These are phyloP conservation scores for Vulpes vulpes DNA, from an alignment of 2,113 vertebrate species.

Conservation along the genomic window DNA sequence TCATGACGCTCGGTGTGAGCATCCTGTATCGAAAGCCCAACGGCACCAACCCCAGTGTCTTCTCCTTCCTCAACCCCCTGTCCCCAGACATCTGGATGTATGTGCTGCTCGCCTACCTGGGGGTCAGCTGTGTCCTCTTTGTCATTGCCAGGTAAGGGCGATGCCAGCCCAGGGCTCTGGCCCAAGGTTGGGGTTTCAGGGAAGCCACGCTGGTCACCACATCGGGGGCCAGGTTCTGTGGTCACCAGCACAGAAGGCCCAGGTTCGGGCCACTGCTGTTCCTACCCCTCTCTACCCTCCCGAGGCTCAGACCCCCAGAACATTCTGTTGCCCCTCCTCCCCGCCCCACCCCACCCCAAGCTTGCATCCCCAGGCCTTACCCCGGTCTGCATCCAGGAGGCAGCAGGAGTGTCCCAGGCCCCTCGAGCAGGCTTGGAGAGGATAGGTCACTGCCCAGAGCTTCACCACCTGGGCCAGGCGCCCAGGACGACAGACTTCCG, in stretches of 20 bases:
- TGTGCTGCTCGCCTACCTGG: conserved; percentile 97
- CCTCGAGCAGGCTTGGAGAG: background rate
- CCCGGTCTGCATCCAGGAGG: background rate
- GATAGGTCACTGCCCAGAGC: background rate
- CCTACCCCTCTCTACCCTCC: background rate
- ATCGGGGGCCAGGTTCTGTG: background rate
- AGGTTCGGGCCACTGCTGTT: background rate
- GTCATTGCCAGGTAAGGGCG: conserved; percentile 97
- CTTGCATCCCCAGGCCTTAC: background rate
- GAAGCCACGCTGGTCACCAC: background rate
- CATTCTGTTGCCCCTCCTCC: no score
- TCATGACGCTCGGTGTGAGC: conserved; percentile 98
- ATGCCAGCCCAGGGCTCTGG: background rate
- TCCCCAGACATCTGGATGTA: conserved; percentile 99
- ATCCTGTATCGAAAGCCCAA: conserved; percentile 98
- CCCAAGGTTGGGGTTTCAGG: background rate
- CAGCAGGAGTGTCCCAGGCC: background rate
- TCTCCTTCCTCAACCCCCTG: conserved; percentile 98
- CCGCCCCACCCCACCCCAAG: fast-evolving
- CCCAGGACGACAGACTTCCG: background rate
- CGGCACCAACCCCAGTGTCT: conserved; percentile 97
- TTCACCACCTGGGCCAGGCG: background rate
- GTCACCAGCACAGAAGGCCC: background rate
- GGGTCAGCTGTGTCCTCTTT: conserved; percentile 99
- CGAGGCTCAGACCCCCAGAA: background rate